Conservation (phyloP, 1,140 invertebrate species). For the Conus ventricosus region DNA sequence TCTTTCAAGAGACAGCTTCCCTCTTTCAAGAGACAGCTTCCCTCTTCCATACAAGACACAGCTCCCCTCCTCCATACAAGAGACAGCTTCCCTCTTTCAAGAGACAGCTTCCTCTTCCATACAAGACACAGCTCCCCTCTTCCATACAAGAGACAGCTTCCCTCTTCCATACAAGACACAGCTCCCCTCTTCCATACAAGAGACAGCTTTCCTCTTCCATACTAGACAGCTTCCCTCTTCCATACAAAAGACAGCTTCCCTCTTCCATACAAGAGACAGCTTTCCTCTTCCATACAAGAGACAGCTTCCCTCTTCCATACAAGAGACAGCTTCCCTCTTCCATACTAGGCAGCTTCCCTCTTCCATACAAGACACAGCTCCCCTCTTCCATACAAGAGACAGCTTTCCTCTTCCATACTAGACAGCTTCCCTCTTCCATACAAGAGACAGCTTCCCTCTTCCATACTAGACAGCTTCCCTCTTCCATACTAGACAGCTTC, state of each 20-base stretch:
- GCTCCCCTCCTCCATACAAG: too few species aligned
- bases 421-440: too few species aligned
- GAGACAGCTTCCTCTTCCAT: not conserved
- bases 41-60: not conserved
- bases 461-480: not conserved
- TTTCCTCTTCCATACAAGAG: not conserved
- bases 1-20: not conserved
- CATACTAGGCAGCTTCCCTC: not conserved
- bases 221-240: not conserved
- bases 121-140: not conserved
- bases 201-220: not conserved
- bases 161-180: not conserved
- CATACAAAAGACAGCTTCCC: not conserved
- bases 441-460: not conserved
- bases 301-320: too few species aligned
- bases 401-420: not conserved
- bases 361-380: not conserved
- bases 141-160: not conserved
- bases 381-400: not conserved
- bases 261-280: not conserved
- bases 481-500: not conserved
- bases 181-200: too few species aligned
- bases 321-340: not conserved
- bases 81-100: too few species aligned
- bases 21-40: not conserved